Percentiles rank a stretch among this genome's conserved stretches.
Evolutionary conservation across 2,113 vertebrate genomes (phyloP).

Genomic region (Psammodynastes pulverulentus): DNA sequence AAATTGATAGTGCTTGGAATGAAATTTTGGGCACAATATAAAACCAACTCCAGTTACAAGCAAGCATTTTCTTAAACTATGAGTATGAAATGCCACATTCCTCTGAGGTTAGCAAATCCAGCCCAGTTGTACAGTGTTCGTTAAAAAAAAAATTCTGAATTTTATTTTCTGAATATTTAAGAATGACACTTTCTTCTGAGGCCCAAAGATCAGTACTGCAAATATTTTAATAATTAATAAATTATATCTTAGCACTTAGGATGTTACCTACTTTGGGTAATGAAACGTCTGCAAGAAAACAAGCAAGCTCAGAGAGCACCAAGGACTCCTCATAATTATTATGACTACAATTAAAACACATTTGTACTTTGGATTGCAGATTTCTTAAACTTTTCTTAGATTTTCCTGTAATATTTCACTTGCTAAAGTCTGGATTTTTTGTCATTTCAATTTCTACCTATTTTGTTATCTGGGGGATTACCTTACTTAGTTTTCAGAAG

Average conservation of each 20-base stretch:
- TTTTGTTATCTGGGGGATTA: not conserved
- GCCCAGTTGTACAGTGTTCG: too few relatives aligned
- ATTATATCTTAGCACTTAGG: not conserved
- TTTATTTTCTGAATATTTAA: not conserved
- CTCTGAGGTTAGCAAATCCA: not conserved
- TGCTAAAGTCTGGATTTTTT: not conserved
- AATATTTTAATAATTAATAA: not conserved
- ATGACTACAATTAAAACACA: not conserved
- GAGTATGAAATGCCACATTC: not conserved
- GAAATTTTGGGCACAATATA: not conserved
- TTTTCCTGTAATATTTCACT: not conserved
- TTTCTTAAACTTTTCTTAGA: not conserved
- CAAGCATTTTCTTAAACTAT: not conserved
- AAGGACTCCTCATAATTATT: not conserved
- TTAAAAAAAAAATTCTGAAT: not conserved
- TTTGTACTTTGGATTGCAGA: not conserved
- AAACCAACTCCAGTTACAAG: too few relatives aligned
- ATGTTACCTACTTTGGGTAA: not conserved
- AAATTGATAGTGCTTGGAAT: not conserved
- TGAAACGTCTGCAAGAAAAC: not conserved
- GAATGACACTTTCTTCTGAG: not conserved
- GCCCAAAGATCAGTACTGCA: not conserved
- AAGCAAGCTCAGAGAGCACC: not conserved
- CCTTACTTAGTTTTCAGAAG: not conserved
- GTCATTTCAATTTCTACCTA: not conserved